These are phyloP conservation scores for Anabas testudineus DNA, from an alignment of 2,797 vertebrate species.

Conservation along the genomic window DNA sequence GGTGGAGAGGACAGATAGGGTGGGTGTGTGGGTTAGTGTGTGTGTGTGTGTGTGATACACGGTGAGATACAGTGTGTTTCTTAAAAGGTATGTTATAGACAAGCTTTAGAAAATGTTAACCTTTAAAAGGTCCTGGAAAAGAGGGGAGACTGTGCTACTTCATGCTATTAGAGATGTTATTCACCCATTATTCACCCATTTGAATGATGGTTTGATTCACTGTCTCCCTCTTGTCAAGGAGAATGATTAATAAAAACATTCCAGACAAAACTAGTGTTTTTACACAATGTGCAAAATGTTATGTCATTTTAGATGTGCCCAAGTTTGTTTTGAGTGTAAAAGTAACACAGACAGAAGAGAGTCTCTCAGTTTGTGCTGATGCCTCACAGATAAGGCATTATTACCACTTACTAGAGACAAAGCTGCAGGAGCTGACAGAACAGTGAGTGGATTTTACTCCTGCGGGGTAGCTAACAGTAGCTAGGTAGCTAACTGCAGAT, in stretches of 20 bases:
- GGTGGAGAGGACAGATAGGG: slow-evolving; percentile 78
- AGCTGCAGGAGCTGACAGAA: not conserved
- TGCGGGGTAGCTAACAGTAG: not conserved
- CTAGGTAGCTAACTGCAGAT: not conserved
- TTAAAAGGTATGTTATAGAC: slow-evolving; percentile 25
- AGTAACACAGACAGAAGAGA: too few species aligned
- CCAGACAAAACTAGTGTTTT: not conserved
- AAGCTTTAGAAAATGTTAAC: slow-evolving; percentile 13
- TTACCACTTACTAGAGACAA: not conserved
- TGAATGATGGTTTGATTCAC: not conserved
- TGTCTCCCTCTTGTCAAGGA: slow-evolving; percentile 13
- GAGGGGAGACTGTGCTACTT: not conserved
- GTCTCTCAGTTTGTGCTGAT: too few species aligned
- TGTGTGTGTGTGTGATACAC: slow-evolving; percentile 33
- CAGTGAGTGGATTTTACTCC: not conserved
- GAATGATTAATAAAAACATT: slow-evolving; percentile 31
- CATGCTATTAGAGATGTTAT: not conserved
- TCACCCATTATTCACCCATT: not conserved
- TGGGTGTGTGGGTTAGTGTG: slow-evolving; percentile 44
- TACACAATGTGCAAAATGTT: not conserved
- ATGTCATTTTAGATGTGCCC: not conserved
- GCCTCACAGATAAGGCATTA: not conserved
- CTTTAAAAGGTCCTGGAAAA: not conserved
- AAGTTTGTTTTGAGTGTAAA: not conserved
- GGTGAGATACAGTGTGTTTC: slow-evolving; percentile 31